Percentiles rank a stretch among this genome's conserved stretches.
Conservation (phyloP, 2,113 vertebrate species). For the Suncus etruscus region DNA sequence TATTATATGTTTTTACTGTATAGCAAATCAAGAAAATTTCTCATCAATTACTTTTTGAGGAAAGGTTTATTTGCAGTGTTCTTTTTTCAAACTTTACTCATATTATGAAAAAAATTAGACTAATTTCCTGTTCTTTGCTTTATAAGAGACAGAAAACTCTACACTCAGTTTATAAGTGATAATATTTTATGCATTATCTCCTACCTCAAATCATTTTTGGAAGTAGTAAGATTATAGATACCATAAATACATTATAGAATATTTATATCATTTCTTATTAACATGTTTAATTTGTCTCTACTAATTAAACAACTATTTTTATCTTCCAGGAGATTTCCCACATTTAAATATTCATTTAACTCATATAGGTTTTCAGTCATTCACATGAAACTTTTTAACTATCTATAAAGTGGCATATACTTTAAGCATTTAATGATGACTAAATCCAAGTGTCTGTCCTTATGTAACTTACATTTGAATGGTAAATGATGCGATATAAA, state of each 20-base stretch:
- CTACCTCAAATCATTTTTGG: slow-evolving; percentile 39
- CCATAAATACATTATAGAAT: slow-evolving; percentile 40
- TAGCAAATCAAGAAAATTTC: slow-evolving; percentile 17
- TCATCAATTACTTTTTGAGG: background rate
- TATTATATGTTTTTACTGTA: background rate
- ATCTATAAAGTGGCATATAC: background rate
- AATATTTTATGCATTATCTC: slow-evolving; percentile 14
- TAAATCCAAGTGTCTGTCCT: background rate
- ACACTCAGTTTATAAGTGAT: slow-evolving; percentile 33
- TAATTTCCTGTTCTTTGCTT: slow-evolving; percentile 20
- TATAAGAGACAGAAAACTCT: slow-evolving; percentile 12
- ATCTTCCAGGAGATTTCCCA: slow-evolving; percentile 45
- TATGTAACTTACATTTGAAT: background rate
- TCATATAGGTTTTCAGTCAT: slow-evolving; percentile 34
- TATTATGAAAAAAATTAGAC: slow-evolving; percentile 24
- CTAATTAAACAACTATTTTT: slow-evolving; percentile 58
- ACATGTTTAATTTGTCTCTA: slow-evolving; percentile 62
- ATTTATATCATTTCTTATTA: slow-evolving; percentile 44
- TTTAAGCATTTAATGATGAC: background rate
- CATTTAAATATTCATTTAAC: slow-evolving; percentile 50
- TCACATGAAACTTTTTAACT: slow-evolving; percentile 42
- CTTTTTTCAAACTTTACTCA: background rate
- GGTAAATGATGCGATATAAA: background rate
- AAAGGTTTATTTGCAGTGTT: background rate
- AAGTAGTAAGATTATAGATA: slow-evolving; percentile 54